Base-by-base conservation (phyloP, 2,113 vertebrate genomes). In the Cavia aperea region DNA sequence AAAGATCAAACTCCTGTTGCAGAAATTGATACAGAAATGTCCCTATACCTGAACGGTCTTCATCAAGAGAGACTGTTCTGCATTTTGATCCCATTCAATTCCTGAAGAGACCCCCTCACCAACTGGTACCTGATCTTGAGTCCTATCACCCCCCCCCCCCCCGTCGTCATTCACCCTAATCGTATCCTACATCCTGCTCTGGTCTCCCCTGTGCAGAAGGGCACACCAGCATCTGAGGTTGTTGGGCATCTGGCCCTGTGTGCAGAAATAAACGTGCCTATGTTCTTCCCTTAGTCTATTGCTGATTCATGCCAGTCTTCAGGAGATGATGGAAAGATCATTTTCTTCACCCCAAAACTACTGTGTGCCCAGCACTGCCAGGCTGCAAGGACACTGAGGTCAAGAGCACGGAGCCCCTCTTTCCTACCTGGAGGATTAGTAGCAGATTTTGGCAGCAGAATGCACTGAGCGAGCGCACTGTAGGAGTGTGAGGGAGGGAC, bases 381-480 rank as follows among this genome's bases (percentile, higher is more conserved):
- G 19, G 24, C 5, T 15, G 70, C 4, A 7, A 29, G 58, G 31
- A 65, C 4, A 33, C 18, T 21, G 62, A 83, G n/a, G 19, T 43
- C 58, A 56, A n/a, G 58, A 29, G 18, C 62, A 49, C 36, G 33
- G 54, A n/a, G 6, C 16, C 16, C 23, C 16, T 6, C 72, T 88
- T 3, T 65, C 77, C 43, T 33, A 46, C 9, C 19, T 7, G 1
- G 36, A 2, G 11, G 51, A 33, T 46, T 5, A 14, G 78, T 23
- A 19, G 84, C 54, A 51, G 9, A 24, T 82, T 14, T 72, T 24
- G 8, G 3, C 36, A 24, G 1, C 5, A 13, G 39, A 1, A 0
- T 14, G 6, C 33, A 19, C 4, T 2, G 21, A 72, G 54, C 26
- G 13, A 0, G 0, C 2, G 33, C 19, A 43, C 23, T 15, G 0